Evolutionary conservation across 2,113 vertebrate genomes (phyloP).

Genomic region (Heloderma charlesbogerti): DNA sequence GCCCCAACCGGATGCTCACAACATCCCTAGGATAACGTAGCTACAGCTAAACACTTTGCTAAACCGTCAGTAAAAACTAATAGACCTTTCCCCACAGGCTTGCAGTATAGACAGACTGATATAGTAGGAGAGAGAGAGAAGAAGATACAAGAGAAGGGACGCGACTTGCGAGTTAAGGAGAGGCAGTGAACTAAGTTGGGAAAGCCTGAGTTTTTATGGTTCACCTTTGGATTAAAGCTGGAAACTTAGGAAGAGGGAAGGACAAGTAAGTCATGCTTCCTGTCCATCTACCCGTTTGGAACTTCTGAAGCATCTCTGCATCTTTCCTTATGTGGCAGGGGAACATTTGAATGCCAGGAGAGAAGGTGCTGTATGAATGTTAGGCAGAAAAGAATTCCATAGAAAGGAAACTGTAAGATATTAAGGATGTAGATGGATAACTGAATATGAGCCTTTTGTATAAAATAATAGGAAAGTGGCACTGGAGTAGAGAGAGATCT

Average conservation of each 20-base stretch:
- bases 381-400: background rate
- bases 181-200: background rate
- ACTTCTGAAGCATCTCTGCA: background rate
- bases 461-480: background rate
- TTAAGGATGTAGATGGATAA: background rate
- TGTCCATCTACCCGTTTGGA: background rate
- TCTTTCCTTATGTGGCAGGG: background rate
- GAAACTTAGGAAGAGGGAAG: too few relatives aligned
- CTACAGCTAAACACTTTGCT: background rate
- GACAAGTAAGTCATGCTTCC: background rate
- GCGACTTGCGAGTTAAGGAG: background rate
- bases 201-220: background rate
- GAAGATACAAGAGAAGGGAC: background rate
- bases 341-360: background rate
- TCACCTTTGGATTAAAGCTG: background rate
- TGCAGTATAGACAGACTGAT: background rate
- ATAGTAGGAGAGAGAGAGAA: background rate
- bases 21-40: background rate
- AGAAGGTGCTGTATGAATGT: background rate
- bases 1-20: too few relatives aligned
- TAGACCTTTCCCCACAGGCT: too few relatives aligned
- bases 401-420: background rate
- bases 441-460: background rate
- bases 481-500: background rate
- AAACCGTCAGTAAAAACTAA: background rate